These are phyloP conservation scores for Lithophane ornitopus DNA, from an alignment of 2,888 invertebrate genomes.

Conservation along the genomic window DNA sequence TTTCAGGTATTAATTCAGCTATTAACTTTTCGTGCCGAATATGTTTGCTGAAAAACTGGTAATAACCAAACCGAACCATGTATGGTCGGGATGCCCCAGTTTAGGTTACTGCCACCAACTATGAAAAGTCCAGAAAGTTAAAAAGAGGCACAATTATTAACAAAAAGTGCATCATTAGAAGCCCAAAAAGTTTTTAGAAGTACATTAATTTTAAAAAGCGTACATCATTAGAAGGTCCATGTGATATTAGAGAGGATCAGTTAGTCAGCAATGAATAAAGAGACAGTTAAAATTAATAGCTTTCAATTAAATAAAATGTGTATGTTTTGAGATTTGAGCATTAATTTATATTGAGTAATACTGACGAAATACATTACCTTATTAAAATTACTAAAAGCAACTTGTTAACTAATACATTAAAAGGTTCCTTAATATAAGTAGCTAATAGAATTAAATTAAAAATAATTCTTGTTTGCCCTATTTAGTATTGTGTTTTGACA, in stretches of 20 bases:
- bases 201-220: not conserved
- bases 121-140: not conserved
- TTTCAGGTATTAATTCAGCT: not conserved
- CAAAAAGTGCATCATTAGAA: not conserved
- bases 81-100: not conserved
- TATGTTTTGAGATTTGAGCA: constrained; percentile 33
- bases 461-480: not conserved
- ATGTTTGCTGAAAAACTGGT: not conserved
- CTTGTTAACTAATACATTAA: not conserved
- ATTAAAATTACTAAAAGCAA: constrained; percentile 21
- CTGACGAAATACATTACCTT: constrained; percentile 12
- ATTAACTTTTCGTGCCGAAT: not conserved
- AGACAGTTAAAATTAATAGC: constrained; percentile 5
- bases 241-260: not conserved
- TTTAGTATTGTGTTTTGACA: not conserved
- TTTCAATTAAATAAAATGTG: constrained; percentile 41
- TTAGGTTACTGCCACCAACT: too few species aligned
- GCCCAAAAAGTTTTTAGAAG: not conserved
- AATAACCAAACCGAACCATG: not conserved
- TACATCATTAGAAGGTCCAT: not conserved
- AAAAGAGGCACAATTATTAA: not conserved
- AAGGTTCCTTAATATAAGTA: too few species aligned
- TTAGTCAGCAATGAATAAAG: not conserved
- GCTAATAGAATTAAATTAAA: not conserved
- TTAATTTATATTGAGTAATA: constrained; percentile 31